Evolutionary conservation across 2,113 vertebrate species (phyloP).

Genomic region (Chitala chitala): DNA sequence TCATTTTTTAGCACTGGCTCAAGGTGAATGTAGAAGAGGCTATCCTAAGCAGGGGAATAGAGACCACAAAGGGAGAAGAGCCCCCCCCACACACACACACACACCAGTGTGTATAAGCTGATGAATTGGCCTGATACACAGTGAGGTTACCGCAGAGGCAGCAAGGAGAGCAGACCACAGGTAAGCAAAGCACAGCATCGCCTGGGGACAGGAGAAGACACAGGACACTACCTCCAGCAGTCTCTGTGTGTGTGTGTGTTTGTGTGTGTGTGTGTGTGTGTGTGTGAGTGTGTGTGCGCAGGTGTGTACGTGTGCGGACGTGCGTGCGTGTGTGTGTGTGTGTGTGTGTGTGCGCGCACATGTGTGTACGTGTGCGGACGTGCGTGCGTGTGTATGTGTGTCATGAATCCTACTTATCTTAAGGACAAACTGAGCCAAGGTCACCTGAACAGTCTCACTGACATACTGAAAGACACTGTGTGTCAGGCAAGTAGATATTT

Average conservation of each 20-base stretch:
- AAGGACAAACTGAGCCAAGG: not conserved
- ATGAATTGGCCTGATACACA: not conserved
- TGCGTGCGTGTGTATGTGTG: too few species aligned
- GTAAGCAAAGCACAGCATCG: too few species aligned
- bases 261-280: too few species aligned
- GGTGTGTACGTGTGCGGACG: too few species aligned
- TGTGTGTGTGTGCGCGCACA: not conserved
- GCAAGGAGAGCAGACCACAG: not conserved
- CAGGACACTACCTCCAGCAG: not conserved
- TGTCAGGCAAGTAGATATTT: too few species aligned
- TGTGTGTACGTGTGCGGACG: too few species aligned
- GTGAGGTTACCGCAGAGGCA: not conserved
- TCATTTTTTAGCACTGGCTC: conserved; percentile 10
- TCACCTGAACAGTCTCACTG: not conserved
- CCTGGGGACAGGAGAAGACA: not conserved
- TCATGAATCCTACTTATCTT: not conserved
- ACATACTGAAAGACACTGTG: not conserved
- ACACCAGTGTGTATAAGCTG: not conserved
- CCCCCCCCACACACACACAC: not conserved
- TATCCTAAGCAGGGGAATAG: not conserved
- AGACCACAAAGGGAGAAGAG: not conserved
- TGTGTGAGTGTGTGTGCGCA: too few species aligned
- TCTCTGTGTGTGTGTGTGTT: too few species aligned
- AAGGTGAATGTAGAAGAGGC: conserved; percentile 24
- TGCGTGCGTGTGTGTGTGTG: too few species aligned